Evolutionary conservation across 1,140 invertebrate species (phyloP).

Genomic region (Hestina assimilis): DNA sequence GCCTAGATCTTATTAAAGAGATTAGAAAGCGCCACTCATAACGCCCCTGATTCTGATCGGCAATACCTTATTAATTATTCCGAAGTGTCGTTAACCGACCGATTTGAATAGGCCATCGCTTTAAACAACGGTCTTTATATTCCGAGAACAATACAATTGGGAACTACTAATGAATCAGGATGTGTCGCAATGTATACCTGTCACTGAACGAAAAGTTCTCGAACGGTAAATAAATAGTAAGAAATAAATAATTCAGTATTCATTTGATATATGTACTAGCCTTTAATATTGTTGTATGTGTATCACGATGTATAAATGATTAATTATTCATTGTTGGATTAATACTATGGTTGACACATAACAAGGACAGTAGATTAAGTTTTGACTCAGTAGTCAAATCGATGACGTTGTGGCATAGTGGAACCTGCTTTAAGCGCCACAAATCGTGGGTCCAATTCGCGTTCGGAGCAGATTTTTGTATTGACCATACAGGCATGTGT

Average conservation of each 20-base stretch:
- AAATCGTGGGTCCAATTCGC: too few species aligned
- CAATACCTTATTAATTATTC: slow-evolving; percentile 56
- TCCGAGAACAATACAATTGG: slow-evolving; percentile 67
- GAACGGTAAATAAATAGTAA: slow-evolving; percentile 14
- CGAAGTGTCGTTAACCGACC: slow-evolving; percentile 44
- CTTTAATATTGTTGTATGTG: neutral
- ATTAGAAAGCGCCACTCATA: slow-evolving; percentile 48
- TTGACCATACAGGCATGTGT: too few species aligned
- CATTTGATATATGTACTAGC: neutral
- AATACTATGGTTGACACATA: slow-evolving; percentile 9
- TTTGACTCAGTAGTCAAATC: slow-evolving; percentile 3
- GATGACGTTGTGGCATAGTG: too few species aligned
- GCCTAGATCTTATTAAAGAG: slow-evolving; percentile 12
- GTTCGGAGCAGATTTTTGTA: too few species aligned
- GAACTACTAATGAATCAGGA: slow-evolving; percentile 60
- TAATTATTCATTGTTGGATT: slow-evolving; percentile 10
- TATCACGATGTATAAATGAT: neutral
- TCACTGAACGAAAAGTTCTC: slow-evolving; percentile 33
- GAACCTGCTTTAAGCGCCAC: too few species aligned
- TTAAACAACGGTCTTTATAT: slow-evolving; percentile 55
- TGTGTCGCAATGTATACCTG: slow-evolving; percentile 46
- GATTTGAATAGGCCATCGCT: slow-evolving; percentile 45
- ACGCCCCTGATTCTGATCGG: slow-evolving; percentile 27
- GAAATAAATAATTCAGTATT: slow-evolving; percentile 6
- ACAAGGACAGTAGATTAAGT: slow-evolving; percentile 10